Evolutionary conservation across 1,140 invertebrate species (phyloP), one percentile per base, ranked within the genome.

Genomic region (Pantala flavescens): DNA sequence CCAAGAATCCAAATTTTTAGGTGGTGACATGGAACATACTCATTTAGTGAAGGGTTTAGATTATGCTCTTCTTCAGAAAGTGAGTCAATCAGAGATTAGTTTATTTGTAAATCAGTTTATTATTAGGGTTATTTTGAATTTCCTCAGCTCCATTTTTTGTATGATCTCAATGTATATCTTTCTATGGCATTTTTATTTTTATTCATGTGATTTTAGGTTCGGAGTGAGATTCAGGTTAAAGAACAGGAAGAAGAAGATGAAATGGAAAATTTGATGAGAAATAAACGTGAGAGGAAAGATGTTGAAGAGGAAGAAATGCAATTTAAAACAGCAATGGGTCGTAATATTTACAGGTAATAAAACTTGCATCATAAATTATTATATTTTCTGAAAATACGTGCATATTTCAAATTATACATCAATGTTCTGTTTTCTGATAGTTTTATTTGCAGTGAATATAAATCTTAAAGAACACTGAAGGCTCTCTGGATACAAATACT

Each of bases 21-120:
- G 98, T 82, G 98, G 98, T 89, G 98, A 99, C 83, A 98, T 99
- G 93, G 97, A 99, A 78, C 98, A 99, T 80, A 99, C 98, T 83
- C 98, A 99, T 85, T 97, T 99, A 86, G 98, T 99, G 73, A 99
- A 99, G 86, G 98, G 98, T 83, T 86, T 99, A 12, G 98, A 99
- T 90, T 99, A 98, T 85, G 98, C 98, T 10, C 84, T 99, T n/a
- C 84, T 99, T 71, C 96, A 99, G 83, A 99, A 99, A 85, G 95
- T 96, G 79, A 84, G 85, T 36, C 71, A 2, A 23, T 23, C 10
- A 70, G 28, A 36, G 3, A 36, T 36, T 76, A 78, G 11, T 74
- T n/a, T 72, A 49, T 24, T 2, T 63, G 12, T 28, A 24, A 73
- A 9, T 49, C 24, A 11, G 36, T 7, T n/a, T 0, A 63, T 55